A percentile compares a stretch with the other conserved stretches of the same genome.
Evolutionary conservation across 2,113 vertebrate genomes (phyloP).

Genomic region (Melanotaenia duboulayi): DNA sequence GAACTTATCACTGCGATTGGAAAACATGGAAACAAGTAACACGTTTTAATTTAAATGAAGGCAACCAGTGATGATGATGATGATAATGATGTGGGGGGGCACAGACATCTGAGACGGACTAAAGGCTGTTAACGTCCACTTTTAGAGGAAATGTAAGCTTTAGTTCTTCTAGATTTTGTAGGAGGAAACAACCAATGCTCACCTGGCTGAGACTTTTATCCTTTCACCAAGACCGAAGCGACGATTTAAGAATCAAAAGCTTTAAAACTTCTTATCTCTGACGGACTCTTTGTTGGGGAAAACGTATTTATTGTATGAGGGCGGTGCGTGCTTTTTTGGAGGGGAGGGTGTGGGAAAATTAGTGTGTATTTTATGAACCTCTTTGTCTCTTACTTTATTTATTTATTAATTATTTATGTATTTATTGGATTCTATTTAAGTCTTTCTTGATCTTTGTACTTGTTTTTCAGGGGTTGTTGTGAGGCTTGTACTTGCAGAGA

Average conservation of each 20-base stretch:
- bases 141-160: conserved; percentile 82
- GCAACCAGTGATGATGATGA: conserved; percentile 49
- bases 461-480: conserved; percentile 69
- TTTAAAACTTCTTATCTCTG: conserved; percentile 85
- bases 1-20: neutral
- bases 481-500: conserved; percentile 61
- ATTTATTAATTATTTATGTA: conserved; percentile 84
- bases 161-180: conserved; percentile 83
- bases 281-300: conserved; percentile 72
- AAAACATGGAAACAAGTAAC: neutral
- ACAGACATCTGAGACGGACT: neutral
- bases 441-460: conserved; percentile 74
- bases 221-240: conserved; percentile 67
- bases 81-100: neutral
- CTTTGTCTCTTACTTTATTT: conserved; percentile 68
- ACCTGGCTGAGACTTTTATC: conserved; percentile 73
- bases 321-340: conserved; percentile 65
- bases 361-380: conserved; percentile 74
- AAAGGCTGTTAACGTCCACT: conserved; percentile 63
- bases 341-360: conserved; percentile 10
- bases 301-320: conserved; percentile 81
- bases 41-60: conserved; percentile 26
- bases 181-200: conserved; percentile 74
- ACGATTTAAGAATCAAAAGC: conserved; percentile 90
- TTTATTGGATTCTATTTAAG: conserved; percentile 81